Evolutionary conservation across 2,888 invertebrate genomes (phyloP).

Genomic region (Reticulitermes lucifugus): DNA sequence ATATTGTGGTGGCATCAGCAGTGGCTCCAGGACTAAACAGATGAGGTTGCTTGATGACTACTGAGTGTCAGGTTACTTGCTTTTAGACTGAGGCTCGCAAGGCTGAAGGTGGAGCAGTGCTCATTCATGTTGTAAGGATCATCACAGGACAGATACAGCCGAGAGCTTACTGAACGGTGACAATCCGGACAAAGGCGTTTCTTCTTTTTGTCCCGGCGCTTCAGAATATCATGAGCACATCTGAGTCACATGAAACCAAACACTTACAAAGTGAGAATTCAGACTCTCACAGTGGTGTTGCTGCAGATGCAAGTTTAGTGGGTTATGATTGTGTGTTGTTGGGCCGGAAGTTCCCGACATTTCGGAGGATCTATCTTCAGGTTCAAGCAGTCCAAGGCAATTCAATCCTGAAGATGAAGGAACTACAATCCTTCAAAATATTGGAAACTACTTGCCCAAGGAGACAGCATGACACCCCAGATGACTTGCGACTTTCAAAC

Average conservation of each 20-base stretch:
- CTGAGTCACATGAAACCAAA: slow-evolving; percentile 59
- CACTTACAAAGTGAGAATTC: neutral
- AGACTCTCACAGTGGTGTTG: neutral
- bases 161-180: slow-evolving; percentile 74
- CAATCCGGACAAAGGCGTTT: slow-evolving; percentile 78
- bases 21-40: slow-evolving; percentile 46
- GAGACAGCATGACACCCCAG: no score
- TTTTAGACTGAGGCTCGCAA: slow-evolving; percentile 58
- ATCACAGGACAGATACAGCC: slow-evolving; percentile 71
- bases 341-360: no score
- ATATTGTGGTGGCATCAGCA: neutral
- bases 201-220: slow-evolving; percentile 73
- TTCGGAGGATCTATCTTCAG: no score
- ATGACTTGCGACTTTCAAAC: no score
- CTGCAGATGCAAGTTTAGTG: no score
- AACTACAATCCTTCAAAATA: no score
- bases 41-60: slow-evolving; percentile 53
- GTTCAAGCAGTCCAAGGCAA: no score
- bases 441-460: no score
- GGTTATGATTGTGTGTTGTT: no score
- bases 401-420: no score
- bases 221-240: slow-evolving; percentile 76
- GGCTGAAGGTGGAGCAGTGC: slow-evolving; percentile 65
- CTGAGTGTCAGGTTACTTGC: slow-evolving; percentile 53
- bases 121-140: slow-evolving; percentile 59